Base-by-base conservation (phyloP, 2,888 invertebrate genomes). In the Synanthedon formicaeformis region DNA sequence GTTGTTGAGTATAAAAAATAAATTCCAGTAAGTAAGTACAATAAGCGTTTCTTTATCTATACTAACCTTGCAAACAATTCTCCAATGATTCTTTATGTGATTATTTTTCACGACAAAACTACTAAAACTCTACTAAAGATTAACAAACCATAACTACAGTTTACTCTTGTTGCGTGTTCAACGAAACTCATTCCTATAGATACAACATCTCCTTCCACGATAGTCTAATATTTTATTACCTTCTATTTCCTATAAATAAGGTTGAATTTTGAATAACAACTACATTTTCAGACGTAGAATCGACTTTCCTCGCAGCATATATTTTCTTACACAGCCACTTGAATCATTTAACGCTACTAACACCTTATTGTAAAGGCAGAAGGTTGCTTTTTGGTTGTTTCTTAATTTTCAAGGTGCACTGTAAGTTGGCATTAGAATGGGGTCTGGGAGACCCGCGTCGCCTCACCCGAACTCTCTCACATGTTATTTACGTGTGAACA, bases 401-500 rank as follows among this genome's bases (percentile, higher is more conserved):
- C n/a, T 45, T n/a, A 13, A n/a, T 45, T 45, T 45, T 45, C 45
- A 45, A 34, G 13, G 45, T 14, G 45, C 45, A n/a, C 14, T 45
- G 45, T 13, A 45, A 14, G 14, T 10, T 14, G 45, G 45, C 14
- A 60, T 60, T 56, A 60, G 60, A 57, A 63, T 65, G 53, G 61
- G 66, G 63, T 66, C 69, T 59, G 60, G 61, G 69, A 66, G 66
- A 63, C 68, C 71, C 74, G 75, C 77, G 71, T 74, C 73, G 76
- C 70, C 51, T 63, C 62, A 67, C 76, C 78, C 78, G 73, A 73
- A 75, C 80, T 81, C 80, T 81, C 83, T 81, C 34, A 81, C 82
- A 82, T 81, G 86, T 85, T 87, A 86, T 87, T 87, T 87, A 87
- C 85, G 86, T 86, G 86, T 84, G 86, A 86, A 85, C 85, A 84